Conservation (phyloP, 2,797 vertebrate genomes). For the Micropoecilia bifurca region DNA sequence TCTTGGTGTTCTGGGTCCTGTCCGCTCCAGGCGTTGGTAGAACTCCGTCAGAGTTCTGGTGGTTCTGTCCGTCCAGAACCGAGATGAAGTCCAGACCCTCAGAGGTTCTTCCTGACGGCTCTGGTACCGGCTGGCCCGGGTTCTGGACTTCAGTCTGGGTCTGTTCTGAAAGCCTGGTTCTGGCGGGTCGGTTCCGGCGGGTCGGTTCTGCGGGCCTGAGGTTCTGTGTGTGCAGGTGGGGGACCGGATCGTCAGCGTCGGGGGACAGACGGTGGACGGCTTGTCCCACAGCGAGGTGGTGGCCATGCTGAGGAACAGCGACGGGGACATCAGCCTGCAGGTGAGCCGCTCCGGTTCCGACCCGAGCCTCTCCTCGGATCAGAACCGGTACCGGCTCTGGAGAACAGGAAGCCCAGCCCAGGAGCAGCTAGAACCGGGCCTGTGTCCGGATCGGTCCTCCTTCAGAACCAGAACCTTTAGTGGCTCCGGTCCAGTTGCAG, state of each 20-base stretch:
- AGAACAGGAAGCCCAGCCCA: no score
- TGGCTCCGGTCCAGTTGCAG: not conserved
- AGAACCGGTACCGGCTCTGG: not conserved
- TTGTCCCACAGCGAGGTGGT: conserved; percentile 91
- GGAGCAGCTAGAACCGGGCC: no score
- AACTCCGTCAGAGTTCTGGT: not conserved
- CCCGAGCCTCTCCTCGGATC: not conserved
- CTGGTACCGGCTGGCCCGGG: not conserved
- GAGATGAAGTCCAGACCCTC: no score
- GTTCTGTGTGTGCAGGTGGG: conserved; percentile 85
- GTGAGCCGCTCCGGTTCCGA: conserved; percentile 68
- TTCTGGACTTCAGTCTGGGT: not conserved
- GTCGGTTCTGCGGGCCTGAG: not conserved
- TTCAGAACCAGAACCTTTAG: not conserved
- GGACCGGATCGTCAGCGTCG: conserved; percentile 95
- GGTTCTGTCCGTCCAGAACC: not conserved
- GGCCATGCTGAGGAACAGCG: conserved; percentile 92
- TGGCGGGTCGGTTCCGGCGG: not conserved
- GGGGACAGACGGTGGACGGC: conserved; percentile 88
- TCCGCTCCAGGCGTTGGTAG: not conserved
- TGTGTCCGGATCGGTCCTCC: no score
- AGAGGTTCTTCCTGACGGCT: not conserved
- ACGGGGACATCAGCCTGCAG: conserved; percentile 90
- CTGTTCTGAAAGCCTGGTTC: not conserved
- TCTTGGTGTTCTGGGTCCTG: not conserved